Evolutionary conservation across 1,140 invertebrate species (phyloP), one percentile per base, ranked within the genome.

Genomic region (Maniola jurtina): DNA sequence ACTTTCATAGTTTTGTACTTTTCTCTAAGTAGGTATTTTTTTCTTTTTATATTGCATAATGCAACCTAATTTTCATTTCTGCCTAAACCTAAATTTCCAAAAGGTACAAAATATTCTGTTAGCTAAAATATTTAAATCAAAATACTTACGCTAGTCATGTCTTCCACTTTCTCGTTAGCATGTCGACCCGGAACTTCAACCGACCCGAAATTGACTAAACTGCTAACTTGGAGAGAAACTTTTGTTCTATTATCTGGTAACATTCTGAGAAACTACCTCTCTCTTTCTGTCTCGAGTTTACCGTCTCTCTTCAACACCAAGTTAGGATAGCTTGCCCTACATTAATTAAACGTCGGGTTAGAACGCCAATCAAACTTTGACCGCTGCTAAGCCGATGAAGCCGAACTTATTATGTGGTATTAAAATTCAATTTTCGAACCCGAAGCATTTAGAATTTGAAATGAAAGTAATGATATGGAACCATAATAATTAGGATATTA

Each of bases 321-420:
- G 75, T 79, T 77, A 72, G 75, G 72, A 72, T 79, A 78, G 76
- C 77, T 79, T 68, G 71, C 66, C 74, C 73, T 78, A 84, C 81
- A 86, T 88, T 88, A 90, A 90, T 89, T 88, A 84, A 83, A 88
- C 75, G 81, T 83, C 75, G 80, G 81, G 76, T 86, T 86, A 86
- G 80, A 79, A 84, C 81, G 85, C 85, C 85, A 88, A 88, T 90
- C 85, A 87, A 87, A 90, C 79, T 89, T 87, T 88, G 85, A 90
- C 84, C 86, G 77, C 80, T 68, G 77, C 81, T 87, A 86, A 89
- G 83, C 84, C 82, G 78, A 80, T 82, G 81, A 86, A 84, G 84
- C 83, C 77, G 74, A 84, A 89, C 82, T 88, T 89, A 89, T 88
- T 89, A 89, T 83, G 80, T 83, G 80, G 84, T 81, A 89, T 90